Evolutionary conservation across 2,113 vertebrate species (phyloP), one percentile per base, ranked within the genome.

Genomic region (Lasiurus borealis): DNA sequence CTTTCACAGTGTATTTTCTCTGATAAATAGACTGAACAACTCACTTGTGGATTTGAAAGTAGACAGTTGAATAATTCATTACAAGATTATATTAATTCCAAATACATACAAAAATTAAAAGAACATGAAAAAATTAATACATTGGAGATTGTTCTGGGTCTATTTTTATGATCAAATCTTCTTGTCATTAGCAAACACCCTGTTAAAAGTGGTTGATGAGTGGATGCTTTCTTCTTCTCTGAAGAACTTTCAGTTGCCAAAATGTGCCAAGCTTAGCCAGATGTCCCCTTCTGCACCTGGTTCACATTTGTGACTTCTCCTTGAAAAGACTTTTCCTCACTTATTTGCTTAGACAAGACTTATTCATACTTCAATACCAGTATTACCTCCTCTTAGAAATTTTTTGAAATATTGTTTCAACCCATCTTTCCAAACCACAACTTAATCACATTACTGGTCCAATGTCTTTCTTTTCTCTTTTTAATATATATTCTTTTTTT

Each of bases 301-400:
- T 27, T 88, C 52, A 76, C 52, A 88, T 44, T 46, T 94, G 85
- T 48, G 59, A 62, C 29, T 88, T 95, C 72, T 92, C 64, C 46
- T 86, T 85, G n/a, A 23, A 81, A 90, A 92, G 11, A 83, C 8
- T 15, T 71, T 76, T 76, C 62, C 40, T 94, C 10, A 34, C 7
- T 66, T 50, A 82, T 19, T 66, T 72, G 4, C 64, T 68, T 52
- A 25, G 69, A 52, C 9, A 73, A 54, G 46, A 64, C 23, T 25
- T 59, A 69, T 6, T 64, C 54, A 29, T 76, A 14, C 36, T 52
- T 71, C 15, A 72, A 72, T 15, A 36, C 4, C 3, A 52, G 52
- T 3, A 44, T 68, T 31, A 3, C 8, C 8, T 80, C 44, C n/a
- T 40, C 40, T 76, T 88, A 69, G 66, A 40, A 85, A 59, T 11